Conservation (phyloP, 2,797 vertebrate species). For the Phoeniculus purpureus region DNA sequence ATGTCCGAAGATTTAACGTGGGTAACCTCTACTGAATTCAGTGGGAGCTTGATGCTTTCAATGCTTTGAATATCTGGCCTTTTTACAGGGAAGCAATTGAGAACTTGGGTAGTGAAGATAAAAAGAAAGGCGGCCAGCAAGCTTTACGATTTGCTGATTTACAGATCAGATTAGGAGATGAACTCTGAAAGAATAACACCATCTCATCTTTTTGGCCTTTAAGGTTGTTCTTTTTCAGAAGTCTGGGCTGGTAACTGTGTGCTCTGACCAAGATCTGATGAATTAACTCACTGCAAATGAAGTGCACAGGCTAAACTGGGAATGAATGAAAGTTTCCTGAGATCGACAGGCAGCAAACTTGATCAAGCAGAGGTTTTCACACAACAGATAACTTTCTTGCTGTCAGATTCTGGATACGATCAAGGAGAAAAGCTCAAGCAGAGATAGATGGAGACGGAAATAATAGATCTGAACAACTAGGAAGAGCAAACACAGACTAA, state of each 20-base stretch:
- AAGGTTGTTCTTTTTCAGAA: neutral
- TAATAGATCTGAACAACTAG: neutral
- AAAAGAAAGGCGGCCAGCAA: neutral
- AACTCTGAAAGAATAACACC: neutral
- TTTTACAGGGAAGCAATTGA: neutral
- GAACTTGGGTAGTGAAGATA: neutral
- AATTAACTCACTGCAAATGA: neutral
- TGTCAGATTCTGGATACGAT: neutral
- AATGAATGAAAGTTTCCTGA: neutral
- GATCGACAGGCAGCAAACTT: neutral
- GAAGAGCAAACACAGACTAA: neutral
- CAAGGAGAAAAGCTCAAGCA: neutral
- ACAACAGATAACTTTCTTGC: neutral
- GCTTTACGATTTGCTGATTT: neutral
- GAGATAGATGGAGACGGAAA: neutral
- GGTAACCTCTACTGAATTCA: neutral
- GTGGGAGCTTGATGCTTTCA: neutral
- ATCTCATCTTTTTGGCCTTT: neutral
- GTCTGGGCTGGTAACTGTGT: neutral
- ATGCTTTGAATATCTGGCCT: neutral
- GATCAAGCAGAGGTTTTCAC: neutral
- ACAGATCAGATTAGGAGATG: neutral
- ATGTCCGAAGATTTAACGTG: neutral
- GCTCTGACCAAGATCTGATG: neutral
- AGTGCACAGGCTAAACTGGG: rapidly evolving